A percentile compares a stretch with the other conserved stretches of the same genome.
These are phyloP conservation scores for Aldabrachelys gigantea DNA, from an alignment of 2,113 vertebrate genomes.

Conservation along the genomic window DNA sequence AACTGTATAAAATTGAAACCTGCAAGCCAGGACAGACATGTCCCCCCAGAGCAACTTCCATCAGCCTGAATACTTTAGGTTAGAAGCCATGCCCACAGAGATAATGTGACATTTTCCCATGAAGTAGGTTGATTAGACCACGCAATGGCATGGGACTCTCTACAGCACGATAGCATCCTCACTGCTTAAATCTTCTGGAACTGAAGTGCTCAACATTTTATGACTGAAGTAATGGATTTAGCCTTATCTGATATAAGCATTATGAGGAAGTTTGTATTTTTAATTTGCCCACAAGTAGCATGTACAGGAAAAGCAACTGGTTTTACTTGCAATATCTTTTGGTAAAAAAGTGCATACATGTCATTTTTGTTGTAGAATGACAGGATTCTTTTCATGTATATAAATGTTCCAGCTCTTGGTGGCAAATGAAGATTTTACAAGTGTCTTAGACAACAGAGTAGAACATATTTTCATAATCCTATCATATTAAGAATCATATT, in stretches of 20 bases:
- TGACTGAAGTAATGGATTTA: slow-evolving; percentile 54
- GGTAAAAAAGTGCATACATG: background rate
- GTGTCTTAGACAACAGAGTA: background rate
- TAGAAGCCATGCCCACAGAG: slow-evolving; percentile 1
- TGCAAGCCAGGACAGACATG: background rate
- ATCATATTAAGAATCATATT: slow-evolving; percentile 11
- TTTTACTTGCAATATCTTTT: slow-evolving; percentile 34
- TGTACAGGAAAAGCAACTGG: slow-evolving; percentile 16
- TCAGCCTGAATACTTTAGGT: background rate
- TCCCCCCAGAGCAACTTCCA: background rate
- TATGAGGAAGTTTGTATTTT: slow-evolving; percentile 57
- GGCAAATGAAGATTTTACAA: slow-evolving; percentile 24
- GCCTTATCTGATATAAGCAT: slow-evolving; percentile 31
- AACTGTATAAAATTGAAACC: background rate
- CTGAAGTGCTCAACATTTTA: slow-evolving; percentile 42
- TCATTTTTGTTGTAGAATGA: background rate
- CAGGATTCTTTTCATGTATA: slow-evolving; percentile 23
- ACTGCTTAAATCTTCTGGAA: slow-evolving; percentile 25
- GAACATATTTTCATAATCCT: background rate
- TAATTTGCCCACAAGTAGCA: slow-evolving; percentile 49
- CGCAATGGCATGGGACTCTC: background rate
- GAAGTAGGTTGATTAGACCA: slow-evolving; percentile 24
- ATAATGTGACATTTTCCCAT: slow-evolving; percentile 43
- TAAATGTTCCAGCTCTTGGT: background rate
- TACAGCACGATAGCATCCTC: slow-evolving; percentile 13